These are phyloP conservation scores for Sminthurides bifidus DNA, from an alignment of 1,140 invertebrate genomes.

Conservation along the genomic window DNA sequence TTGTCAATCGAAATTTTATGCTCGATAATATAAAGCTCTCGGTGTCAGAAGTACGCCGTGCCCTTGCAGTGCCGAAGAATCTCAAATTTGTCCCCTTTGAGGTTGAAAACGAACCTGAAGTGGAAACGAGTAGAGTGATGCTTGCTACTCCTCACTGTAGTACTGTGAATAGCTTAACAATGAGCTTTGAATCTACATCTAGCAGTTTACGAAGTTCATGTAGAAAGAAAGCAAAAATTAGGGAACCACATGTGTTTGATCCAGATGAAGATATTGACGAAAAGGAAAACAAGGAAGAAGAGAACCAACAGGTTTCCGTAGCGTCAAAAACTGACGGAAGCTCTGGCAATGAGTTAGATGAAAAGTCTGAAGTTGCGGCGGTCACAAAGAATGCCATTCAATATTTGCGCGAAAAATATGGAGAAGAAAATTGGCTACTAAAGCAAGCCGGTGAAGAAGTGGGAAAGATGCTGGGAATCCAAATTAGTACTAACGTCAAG, in stretches of 20 bases:
- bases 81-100: conserved; percentile 19
- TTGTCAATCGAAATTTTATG: conserved; percentile 15
- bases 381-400: conserved; percentile 12
- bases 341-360: neutral
- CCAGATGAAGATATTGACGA: neutral
- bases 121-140: neutral
- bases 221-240: conserved; percentile 28
- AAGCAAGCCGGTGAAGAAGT: conserved; percentile 23
- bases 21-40: conserved; percentile 27
- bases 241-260: conserved; percentile 16
- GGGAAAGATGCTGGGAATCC: conserved; percentile 17
- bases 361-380: conserved; percentile 11
- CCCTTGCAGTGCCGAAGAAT: conserved; percentile 14
- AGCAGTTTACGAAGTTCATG: conserved; percentile 28
- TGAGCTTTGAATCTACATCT: conserved; percentile 23
- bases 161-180: conserved; percentile 20
- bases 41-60: conserved; percentile 20
- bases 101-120: too few species aligned
- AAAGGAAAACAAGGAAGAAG: neutral
- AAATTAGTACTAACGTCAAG: neutral
- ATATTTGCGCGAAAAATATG: conserved; percentile 23
- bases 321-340: neutral
- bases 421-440: conserved; percentile 25
- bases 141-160: conserved; percentile 2
- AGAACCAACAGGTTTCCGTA: neutral